These are phyloP conservation scores for Hylyphantes graminicola DNA, from an alignment of 1,140 invertebrate genomes.

Conservation along the genomic window DNA sequence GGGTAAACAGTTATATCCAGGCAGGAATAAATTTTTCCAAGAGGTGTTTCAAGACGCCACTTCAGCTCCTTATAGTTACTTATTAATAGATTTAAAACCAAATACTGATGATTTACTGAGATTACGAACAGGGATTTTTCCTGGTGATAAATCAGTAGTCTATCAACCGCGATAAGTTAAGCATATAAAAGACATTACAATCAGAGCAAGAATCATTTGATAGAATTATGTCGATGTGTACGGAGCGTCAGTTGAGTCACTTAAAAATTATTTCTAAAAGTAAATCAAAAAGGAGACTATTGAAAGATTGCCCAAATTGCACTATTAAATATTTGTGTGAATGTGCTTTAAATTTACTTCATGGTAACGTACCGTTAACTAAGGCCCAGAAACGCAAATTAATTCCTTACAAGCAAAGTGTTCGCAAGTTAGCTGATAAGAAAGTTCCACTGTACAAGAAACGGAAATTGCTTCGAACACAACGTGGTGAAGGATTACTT, in stretches of 20 bases:
- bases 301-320: constrained; percentile 14
- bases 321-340: constrained; percentile 39
- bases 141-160: background rate
- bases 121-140: background rate
- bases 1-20: background rate
- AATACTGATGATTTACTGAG: background rate
- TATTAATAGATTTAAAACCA: constrained; percentile 19
- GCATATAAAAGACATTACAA: background rate
- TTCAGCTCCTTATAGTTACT: background rate
- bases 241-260: background rate
- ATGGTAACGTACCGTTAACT: constrained; percentile 21
- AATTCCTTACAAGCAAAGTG: background rate
- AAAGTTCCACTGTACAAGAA: too few relatives aligned
- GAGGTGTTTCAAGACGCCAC: constrained; percentile 64
- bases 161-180: constrained; percentile 15
- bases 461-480: too few relatives aligned
- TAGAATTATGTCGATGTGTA: background rate
- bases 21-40: constrained; percentile 38
- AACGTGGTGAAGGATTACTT: too few relatives aligned
- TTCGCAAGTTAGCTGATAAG: constrained; percentile 20
- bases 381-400: constrained; percentile 1
- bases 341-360: constrained; percentile 33
- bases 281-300: background rate
- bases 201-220: background rate
- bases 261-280: background rate